Evolutionary conservation across 2,797 vertebrate species (phyloP).

Genomic region (Acipenser transmontanus): DNA sequence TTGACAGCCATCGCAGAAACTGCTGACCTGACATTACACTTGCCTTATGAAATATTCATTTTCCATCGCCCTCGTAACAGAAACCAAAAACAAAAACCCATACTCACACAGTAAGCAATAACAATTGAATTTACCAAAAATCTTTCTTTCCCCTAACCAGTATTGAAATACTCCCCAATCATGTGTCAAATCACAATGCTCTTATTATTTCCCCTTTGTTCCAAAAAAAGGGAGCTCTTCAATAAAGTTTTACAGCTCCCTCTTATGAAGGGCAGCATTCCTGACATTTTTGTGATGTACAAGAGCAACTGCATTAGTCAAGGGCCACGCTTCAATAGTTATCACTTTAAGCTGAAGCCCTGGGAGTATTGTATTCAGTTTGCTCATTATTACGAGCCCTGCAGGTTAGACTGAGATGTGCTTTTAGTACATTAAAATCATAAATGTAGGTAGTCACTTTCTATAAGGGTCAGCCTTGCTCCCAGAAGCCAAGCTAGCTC

Average conservation of each 20-base stretch:
- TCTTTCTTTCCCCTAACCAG: no score
- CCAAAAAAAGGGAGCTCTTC: conserved; percentile 32
- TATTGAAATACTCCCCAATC: not conserved
- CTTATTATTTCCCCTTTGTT: conserved; percentile 22
- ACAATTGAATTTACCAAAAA: no score
- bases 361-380: conserved; percentile 37
- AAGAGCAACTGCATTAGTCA: conserved; percentile 47
- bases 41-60: conserved; percentile 4
- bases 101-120: not conserved
- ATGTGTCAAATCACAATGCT: conserved; percentile 14
- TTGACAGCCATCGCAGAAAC: conserved; percentile 2
- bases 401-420: conserved; percentile 40
- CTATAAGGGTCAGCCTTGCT: conserved; percentile 36
- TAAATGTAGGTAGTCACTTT: conserved; percentile 40
- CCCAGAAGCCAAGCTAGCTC: conserved; percentile 18
- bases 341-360: conserved; percentile 44
- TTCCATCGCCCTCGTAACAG: not conserved
- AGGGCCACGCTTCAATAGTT: conserved; percentile 42
- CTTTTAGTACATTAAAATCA: conserved; percentile 39
- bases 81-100: not conserved
- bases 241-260: conserved; percentile 43
- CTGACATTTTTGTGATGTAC: conserved; percentile 48
- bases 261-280: conserved; percentile 46
- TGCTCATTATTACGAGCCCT: conserved; percentile 50
- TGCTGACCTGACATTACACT: conserved; percentile 3